Conservation (phyloP, 1,140 invertebrate species). For the Neuroterus valhalla region DNA sequence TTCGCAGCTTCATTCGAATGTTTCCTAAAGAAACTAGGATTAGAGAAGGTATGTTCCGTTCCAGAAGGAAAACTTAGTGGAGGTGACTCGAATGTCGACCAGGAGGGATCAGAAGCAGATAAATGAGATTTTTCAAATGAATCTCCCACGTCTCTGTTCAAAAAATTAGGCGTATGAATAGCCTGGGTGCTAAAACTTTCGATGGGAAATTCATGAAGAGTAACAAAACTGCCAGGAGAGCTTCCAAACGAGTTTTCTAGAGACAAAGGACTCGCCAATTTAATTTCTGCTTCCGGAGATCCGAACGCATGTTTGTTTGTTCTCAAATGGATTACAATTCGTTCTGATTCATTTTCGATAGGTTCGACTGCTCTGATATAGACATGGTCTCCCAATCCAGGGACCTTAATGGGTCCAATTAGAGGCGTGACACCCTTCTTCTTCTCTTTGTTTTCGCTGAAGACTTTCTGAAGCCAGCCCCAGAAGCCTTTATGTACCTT, state of each 20-base stretch:
- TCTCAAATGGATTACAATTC: conserved; percentile 51
- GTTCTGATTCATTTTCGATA: conserved; percentile 34
- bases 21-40: conserved; percentile 5
- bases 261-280: background rate
- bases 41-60: background rate
- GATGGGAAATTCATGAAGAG: background rate
- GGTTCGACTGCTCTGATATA: conserved; percentile 52
- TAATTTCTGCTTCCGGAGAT: background rate
- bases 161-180: background rate
- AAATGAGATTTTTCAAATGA: conserved; percentile 6
- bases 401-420: conserved; percentile 51
- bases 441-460: conserved; percentile 20
- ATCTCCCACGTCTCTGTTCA: background rate
- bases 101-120: background rate
- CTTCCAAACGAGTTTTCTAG: too few relatives aligned
- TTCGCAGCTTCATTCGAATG: background rate
- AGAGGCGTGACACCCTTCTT: conserved; percentile 43
- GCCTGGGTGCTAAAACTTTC: background rate
- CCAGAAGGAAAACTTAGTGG: background rate
- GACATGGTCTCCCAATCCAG: conserved; percentile 46
- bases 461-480: conserved; percentile 43
- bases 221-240: background rate
- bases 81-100: background rate
- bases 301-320: background rate
- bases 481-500: conserved; percentile 28